phyloP scores from a whole-genome alignment of 2,888 invertebrate genomes.

The Nomada ferruginata region DNA sequence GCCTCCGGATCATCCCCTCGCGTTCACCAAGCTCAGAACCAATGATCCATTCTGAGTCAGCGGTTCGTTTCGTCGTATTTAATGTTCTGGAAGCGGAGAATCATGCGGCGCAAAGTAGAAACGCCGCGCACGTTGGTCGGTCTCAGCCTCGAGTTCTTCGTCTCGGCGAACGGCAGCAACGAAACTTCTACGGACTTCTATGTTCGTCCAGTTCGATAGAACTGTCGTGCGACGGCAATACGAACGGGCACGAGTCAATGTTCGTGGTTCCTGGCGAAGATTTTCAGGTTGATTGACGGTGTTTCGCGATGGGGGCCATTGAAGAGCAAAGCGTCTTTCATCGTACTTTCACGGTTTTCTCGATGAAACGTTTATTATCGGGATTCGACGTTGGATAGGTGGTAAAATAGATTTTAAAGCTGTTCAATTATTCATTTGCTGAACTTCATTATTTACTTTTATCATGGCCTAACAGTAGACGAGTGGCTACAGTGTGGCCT shows the following conservation, averaged over 20 bases:
- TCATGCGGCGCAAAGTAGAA: slow-evolving; percentile 13
- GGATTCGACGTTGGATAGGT: neutral
- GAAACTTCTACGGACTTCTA: neutral
- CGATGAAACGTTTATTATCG: neutral
- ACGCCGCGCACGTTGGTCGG: slow-evolving; percentile 29
- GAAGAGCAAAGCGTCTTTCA: neutral
- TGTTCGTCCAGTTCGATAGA: neutral
- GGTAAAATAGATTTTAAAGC: neutral
- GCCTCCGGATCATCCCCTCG: slow-evolving; percentile 19
- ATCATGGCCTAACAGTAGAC: too few relatives aligned
- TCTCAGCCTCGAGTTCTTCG: neutral
- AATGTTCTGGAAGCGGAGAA: slow-evolving; percentile 47
- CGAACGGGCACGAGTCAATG: neutral
- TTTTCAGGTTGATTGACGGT: slow-evolving; percentile 12
- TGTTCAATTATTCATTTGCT: neutral
- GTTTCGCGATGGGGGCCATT: slow-evolving; percentile 30
- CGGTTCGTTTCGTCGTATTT: slow-evolving; percentile 50
- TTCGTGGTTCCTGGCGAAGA: slow-evolving; percentile 43
- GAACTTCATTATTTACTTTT: too few relatives aligned
- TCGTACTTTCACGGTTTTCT: neutral
- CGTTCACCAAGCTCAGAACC: neutral
- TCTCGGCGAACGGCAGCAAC: neutral
- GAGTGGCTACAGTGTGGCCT: too few relatives aligned
- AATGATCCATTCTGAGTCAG: slow-evolving; percentile 50
- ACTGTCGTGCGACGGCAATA: neutral